Base-by-base conservation (phyloP, 1,140 invertebrate genomes). In the Grapholita molesta region DNA sequence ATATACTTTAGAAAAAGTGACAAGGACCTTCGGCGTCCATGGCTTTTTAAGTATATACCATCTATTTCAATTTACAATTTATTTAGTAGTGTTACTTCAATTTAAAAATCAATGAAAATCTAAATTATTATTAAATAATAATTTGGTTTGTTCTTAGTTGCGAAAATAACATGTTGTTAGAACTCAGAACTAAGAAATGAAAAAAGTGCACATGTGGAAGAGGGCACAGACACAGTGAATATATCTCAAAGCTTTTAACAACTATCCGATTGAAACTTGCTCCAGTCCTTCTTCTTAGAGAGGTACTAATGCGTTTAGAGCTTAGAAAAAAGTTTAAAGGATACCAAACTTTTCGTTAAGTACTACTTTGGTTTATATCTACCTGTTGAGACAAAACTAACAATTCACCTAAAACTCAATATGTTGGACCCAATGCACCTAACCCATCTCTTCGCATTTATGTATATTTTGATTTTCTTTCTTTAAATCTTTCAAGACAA, bases 121-220 rank as follows among this genome's bases (percentile, higher is more conserved):
- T n/a, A n/a, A n/a, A n/a, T n/a, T n/a, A n/a, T n/a, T n/a, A n/a
- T n/a, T n/a, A n/a, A n/a, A n/a, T n/a, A n/a, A n/a, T n/a, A n/a
- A n/a, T n/a, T n/a, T n/a, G n/a, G n/a, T n/a, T n/a, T n/a, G n/a
- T n/a, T n/a, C n/a, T n/a, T n/a, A n/a, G n/a, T n/a, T n/a, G 9
- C 0, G 8, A 38, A 38, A 15, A 15, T 38, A 38, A 48, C 7
- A 21, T 6, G n/a, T 18, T 12, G 15, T 18, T 48, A 21, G 6
- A 48, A 48, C 15, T 48, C 8, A 9, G 15, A 48, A 48, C 18
- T 48, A 21, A 48, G 42, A 48, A 48, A 48, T 21, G n/a, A n/a
- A 48, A 48, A 48, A 35, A 7, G 3, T 30, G 15, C 74, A 70
- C 67, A 57, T 69, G 67, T 21, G 42, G 42, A 48, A 21, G 42